phyloP scores from a whole-genome alignment of 2,113 vertebrate genomes.

The Gallinago media region DNA sequence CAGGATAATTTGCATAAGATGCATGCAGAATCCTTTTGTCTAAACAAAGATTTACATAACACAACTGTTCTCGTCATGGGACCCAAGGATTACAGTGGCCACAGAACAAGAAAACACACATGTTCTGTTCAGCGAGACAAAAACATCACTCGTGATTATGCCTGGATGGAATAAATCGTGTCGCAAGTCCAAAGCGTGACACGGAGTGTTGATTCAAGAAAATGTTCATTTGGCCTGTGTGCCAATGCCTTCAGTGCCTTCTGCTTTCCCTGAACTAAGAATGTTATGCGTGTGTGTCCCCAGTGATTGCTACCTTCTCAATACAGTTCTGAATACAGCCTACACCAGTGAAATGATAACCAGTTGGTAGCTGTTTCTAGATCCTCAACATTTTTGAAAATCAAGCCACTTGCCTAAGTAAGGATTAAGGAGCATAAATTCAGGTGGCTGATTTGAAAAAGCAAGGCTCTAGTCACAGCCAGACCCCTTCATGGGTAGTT shows the following conservation, averaged over 20 bases:
- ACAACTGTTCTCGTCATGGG: background rate
- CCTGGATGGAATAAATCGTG: background rate
- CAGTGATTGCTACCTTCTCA: background rate
- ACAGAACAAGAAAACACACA: background rate
- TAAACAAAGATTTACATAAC: background rate
- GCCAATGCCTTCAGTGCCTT: background rate
- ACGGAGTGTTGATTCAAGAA: background rate
- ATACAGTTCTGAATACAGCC: background rate
- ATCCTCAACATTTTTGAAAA: background rate
- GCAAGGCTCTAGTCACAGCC: background rate
- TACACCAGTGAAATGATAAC: background rate
- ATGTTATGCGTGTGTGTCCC: background rate
- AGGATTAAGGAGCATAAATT: background rate
- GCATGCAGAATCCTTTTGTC: background rate
- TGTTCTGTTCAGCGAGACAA: rapidly evolving
- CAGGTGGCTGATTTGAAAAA: background rate
- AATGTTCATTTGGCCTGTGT: background rate
- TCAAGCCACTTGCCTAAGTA: background rate
- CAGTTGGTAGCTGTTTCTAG: background rate
- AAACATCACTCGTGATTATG: background rate
- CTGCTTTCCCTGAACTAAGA: background rate
- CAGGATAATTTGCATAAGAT: background rate
- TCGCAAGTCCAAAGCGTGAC: background rate
- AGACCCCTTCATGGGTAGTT: background rate
- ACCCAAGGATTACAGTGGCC: background rate